These are phyloP conservation scores for Holacanthella duospinosa DNA, from an alignment of 2,888 invertebrate genomes.

Conservation along the genomic window DNA sequence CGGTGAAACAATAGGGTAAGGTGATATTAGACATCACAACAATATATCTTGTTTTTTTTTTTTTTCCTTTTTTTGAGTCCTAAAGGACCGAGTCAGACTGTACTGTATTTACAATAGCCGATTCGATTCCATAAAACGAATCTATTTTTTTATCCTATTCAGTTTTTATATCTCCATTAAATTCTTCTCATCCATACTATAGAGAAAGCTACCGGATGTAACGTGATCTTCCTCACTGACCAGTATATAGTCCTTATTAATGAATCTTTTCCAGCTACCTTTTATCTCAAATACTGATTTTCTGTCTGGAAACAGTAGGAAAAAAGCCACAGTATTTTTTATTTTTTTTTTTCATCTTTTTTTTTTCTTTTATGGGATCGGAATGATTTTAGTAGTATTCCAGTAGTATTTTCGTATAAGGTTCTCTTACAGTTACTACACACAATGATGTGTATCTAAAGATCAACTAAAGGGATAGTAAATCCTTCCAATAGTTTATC, in stretches of 20 bases:
- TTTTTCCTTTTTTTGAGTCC: no score
- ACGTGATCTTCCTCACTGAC: neutral
- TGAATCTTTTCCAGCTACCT: neutral
- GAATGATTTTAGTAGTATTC: neutral
- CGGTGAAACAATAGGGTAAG: no score
- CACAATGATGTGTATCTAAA: neutral
- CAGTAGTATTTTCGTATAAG: no score
- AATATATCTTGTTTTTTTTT: no score
- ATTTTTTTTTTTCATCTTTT: neutral
- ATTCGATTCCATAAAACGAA: constrained; percentile 9
- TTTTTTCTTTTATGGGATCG: neutral
- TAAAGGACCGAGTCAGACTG: neutral
- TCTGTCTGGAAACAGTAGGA: neutral
- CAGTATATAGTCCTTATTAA: neutral
- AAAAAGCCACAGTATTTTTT: neutral
- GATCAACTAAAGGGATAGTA: neutral
- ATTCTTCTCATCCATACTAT: neutral
- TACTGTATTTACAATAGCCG: constrained; percentile 1
- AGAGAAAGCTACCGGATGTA: neutral
- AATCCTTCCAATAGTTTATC: neutral
- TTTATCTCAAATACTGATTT: neutral
- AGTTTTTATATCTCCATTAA: constrained; percentile 7
- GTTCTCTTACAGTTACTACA: neutral
- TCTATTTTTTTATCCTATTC: neutral
- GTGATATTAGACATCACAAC: no score